phyloP scores from a whole-genome alignment of 2,888 invertebrate species.

The Latrodectus elegans region DNA sequence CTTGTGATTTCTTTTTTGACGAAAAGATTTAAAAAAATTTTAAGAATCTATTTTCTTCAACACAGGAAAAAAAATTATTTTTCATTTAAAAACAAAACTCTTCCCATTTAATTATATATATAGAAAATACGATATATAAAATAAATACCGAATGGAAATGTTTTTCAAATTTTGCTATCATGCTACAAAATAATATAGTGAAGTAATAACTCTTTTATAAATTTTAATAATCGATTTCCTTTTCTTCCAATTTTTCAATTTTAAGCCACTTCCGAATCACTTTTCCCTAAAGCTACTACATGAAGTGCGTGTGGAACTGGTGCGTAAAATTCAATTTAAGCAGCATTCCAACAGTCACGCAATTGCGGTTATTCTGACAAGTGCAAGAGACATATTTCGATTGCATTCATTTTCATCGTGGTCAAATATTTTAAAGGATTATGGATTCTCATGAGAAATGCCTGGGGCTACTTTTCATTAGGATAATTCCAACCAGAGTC shows the following conservation, averaged over 20 bases:
- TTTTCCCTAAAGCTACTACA: not conserved
- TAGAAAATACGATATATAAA: too few species aligned
- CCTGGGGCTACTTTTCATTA: conserved; percentile 23
- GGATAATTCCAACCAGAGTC: conserved; percentile 11
- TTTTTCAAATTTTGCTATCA: too few species aligned
- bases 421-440: conserved; percentile 16
- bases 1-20: too few species aligned
- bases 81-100: too few species aligned
- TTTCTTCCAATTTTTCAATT: not conserved
- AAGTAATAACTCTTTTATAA: too few species aligned
- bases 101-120: too few species aligned
- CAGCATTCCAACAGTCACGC: conserved; percentile 28
- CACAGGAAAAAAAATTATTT: too few species aligned
- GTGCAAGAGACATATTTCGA: conserved; percentile 21
- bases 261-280: not conserved
- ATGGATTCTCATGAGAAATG: conserved; percentile 7
- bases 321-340: conserved; percentile 25
- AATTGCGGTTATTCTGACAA: conserved; percentile 15
- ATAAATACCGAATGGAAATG: too few species aligned
- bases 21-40: too few species aligned
- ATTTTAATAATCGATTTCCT: not conserved
- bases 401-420: conserved; percentile 9
- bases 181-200: too few species aligned
- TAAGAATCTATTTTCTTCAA: too few species aligned
- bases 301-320: not conserved